These are phyloP conservation scores for Psilanteris sp. DNA, from an alignment of 1,140 invertebrate genomes.

Conservation along the genomic window DNA sequence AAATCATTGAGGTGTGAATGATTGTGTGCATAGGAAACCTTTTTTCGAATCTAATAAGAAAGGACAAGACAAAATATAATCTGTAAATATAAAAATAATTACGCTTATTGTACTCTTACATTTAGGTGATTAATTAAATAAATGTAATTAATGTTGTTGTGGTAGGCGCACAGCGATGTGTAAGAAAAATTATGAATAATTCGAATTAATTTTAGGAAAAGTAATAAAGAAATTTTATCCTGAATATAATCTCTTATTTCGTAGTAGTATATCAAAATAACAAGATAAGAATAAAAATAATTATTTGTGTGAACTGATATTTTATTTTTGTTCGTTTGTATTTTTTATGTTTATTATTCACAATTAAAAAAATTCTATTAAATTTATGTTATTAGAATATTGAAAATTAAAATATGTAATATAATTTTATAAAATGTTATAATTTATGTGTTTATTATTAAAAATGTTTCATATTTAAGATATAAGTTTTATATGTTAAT, in stretches of 20 bases:
- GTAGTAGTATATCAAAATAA: constrained; percentile 27
- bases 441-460: no score
- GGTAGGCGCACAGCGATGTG: constrained; percentile 80
- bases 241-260: constrained; percentile 75
- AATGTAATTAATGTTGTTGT: constrained; percentile 81
- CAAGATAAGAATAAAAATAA: no score
- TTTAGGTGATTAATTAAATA: constrained; percentile 79
- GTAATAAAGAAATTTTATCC: constrained; percentile 80
- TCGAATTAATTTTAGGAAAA: constrained; percentile 77
- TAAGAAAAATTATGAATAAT: constrained; percentile 78
- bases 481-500: no score
- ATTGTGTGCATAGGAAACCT: constrained; percentile 70
- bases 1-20: constrained; percentile 68
- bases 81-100: constrained; percentile 80
- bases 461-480: no score
- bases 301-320: no score
- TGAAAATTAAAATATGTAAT: no score
- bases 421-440: no score
- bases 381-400: no score
- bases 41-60: constrained; percentile 72
- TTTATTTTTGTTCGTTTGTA: no score
- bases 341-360: no score
- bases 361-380: no score
- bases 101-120: constrained; percentile 80
- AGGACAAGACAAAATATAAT: constrained; percentile 72